Percentiles rank a stretch among this genome's conserved stretches.
Evolutionary conservation across 2,888 invertebrate genomes (phyloP).

Genomic region (Arenicola marina): DNA sequence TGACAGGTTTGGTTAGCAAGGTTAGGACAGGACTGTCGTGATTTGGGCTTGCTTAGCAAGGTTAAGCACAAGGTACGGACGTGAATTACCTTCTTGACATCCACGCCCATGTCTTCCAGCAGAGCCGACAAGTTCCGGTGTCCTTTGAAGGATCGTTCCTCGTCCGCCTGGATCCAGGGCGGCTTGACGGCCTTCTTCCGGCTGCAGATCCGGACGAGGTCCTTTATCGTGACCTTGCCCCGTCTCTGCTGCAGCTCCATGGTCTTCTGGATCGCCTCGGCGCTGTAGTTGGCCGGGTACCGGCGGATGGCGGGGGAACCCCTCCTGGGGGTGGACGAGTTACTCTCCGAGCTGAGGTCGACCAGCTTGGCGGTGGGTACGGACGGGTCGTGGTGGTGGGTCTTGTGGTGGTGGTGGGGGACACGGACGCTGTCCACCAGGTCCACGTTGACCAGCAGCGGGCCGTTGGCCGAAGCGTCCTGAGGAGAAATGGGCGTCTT

Average conservation of each 20-base stretch:
- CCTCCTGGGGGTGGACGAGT: neutral
- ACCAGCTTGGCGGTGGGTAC: conserved; percentile 16
- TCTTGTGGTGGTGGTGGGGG: neutral
- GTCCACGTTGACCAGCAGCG: neutral
- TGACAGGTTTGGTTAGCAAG: no score
- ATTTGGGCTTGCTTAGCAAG: no score
- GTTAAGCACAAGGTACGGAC: no score
- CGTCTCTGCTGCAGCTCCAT: conserved; percentile 39
- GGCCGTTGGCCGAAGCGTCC: neutral
- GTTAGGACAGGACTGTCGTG: no score
- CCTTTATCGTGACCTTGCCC: conserved; percentile 51
- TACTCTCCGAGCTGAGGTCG: conserved; percentile 18
- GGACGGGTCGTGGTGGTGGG: neutral
- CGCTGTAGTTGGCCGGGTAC: conserved; percentile 21
- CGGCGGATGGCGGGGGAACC: conserved; percentile 2
- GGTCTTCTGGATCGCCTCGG: conserved; percentile 21
- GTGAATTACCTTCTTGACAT: conserved; percentile 52
- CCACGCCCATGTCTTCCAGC: conserved; percentile 66
- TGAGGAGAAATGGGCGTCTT: no score
- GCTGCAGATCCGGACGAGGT: conserved; percentile 51
- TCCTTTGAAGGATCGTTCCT: conserved; percentile 72
- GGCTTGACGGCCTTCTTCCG: conserved; percentile 43
- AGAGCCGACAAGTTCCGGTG: conserved; percentile 89
- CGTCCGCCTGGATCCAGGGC: conserved; percentile 45
- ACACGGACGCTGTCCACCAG: conserved; percentile 8